These are phyloP conservation scores for Andrena camellia DNA, from an alignment of 2,888 invertebrate species.

Conservation along the genomic window DNA sequence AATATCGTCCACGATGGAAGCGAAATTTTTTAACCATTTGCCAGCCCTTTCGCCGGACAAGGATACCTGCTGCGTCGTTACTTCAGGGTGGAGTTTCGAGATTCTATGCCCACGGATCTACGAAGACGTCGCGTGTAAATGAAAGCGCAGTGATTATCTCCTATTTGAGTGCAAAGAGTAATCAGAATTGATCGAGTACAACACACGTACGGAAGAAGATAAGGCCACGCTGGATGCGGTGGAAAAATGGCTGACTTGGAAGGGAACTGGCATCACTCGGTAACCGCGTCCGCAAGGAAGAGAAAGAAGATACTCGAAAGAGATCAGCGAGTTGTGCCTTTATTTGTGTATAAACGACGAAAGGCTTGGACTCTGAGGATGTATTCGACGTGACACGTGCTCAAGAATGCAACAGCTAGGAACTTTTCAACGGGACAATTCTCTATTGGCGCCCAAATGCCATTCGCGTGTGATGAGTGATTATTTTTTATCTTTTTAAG, in stretches of 20 bases:
- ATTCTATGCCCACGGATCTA: constrained; percentile 29
- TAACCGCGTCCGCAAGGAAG: neutral
- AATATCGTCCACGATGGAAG: constrained; percentile 5
- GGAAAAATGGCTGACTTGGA: constrained; percentile 13
- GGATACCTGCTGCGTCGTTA: constrained; percentile 8
- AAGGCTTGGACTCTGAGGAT: constrained; percentile 6
- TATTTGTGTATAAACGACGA: constrained; percentile 13
- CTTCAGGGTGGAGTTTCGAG: constrained; percentile 26
- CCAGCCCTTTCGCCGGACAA: constrained; percentile 20
- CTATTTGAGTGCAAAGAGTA: constrained; percentile 5
- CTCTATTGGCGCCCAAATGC: constrained; percentile 19
- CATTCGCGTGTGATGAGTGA: constrained; percentile 61
- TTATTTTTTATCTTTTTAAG: constrained; percentile 61
- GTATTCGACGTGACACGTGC: constrained; percentile 24
- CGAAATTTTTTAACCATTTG: constrained; percentile 36
- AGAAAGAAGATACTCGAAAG: neutral
- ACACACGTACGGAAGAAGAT: constrained; percentile 14
- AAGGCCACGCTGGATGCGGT: neutral
- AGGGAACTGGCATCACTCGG: constrained; percentile 1
- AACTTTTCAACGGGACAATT: constrained; percentile 42
- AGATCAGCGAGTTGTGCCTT: constrained; percentile 13
- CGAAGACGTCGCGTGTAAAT: neutral
- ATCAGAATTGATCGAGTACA: neutral
- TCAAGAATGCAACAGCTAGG: constrained; percentile 20
- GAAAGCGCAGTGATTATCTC: constrained; percentile 19